Evolutionary conservation across 2,888 invertebrate genomes (phyloP), one percentile per base, ranked within the genome.

Genomic region (Ernsta delagoae): DNA sequence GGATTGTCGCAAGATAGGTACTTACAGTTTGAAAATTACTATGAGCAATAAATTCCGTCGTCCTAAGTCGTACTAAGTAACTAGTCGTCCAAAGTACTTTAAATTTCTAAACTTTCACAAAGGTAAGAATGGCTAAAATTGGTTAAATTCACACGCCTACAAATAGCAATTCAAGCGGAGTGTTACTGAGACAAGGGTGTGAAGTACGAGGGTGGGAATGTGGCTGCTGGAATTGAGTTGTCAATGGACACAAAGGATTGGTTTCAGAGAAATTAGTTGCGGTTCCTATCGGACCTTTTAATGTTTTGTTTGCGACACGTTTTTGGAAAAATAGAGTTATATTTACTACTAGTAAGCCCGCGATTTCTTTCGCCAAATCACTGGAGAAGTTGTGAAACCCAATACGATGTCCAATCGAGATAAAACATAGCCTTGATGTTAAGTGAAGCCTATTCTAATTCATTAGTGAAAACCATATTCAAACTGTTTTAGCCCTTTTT

Each of bases 141-240:
- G 8, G 16, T 16, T 0, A 9, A 36, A 53, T 62, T 62, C 39
- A 16, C 39, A 12, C 62, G 53, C 45, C 43, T 53, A 41, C 60
- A 48, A 64, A 34, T 54, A 12, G 41, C 34, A 34, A 43, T 34
- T 60, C 12, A 5, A 59, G 56, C 24, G 65, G 45, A 12, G 31
- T 31, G 36, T 63, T 53, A 53, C 59, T 31, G 41, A 39, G 67
- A 61, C 63, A 45, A 57, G 65, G 68, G 67, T 70, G 50, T 50
- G 50, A 50, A 50, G 50, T 50, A 50, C 50, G 50, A 50, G 50
- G 59, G 60, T 64, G 39, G n/a, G 59, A 60, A 9, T 36, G 36
- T 36, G 12, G 16, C 54, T 6, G 59, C 60, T 57, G 56, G 54
- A 67, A 60, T 61, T 60, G 56, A 64, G 61, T 65, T 65, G 65